These are phyloP conservation scores for Cyphomyrus plagiostoma DNA, from an alignment of 2,113 vertebrate genomes.

Conservation along the genomic window DNA sequence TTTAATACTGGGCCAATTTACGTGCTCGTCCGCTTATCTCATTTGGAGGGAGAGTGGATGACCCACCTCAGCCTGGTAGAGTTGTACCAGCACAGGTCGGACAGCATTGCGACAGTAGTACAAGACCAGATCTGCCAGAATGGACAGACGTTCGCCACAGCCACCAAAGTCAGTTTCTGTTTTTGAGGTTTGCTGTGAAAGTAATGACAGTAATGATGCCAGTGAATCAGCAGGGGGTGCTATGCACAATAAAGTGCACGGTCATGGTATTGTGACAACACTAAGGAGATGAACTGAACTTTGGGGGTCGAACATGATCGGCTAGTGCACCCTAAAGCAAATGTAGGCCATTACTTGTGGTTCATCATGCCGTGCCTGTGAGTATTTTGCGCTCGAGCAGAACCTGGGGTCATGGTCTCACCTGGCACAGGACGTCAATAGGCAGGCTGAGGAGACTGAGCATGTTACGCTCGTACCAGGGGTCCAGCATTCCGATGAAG, in stretches of 20 bases:
- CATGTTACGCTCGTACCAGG: constrained; percentile 92
- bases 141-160: constrained; percentile 68
- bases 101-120: constrained; percentile 87
- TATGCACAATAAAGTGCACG: neutral
- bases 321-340: neutral
- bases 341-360: neutral
- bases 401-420: constrained; percentile 35
- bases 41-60: neutral
- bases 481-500: constrained; percentile 90
- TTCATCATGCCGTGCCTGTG: neutral
- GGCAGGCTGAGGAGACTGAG: constrained; percentile 82
- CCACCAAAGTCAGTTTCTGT: constrained; percentile 55
- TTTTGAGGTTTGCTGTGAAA: constrained; percentile 68
- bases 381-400: neutral
- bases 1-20: neutral
- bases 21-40: neutral
- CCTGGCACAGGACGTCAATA: constrained; percentile 79
- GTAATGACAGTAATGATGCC: neutral
- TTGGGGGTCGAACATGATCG: neutral
- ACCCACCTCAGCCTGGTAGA: constrained; percentile 87
- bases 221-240: neutral
- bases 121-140: constrained; percentile 87
- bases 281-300: neutral
- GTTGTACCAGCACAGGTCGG: constrained; percentile 76
- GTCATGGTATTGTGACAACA: neutral